Evolutionary conservation across 2,888 invertebrate species (phyloP), one percentile per base, ranked within the genome.

Genomic region (Drosophila silvestris): DNA sequence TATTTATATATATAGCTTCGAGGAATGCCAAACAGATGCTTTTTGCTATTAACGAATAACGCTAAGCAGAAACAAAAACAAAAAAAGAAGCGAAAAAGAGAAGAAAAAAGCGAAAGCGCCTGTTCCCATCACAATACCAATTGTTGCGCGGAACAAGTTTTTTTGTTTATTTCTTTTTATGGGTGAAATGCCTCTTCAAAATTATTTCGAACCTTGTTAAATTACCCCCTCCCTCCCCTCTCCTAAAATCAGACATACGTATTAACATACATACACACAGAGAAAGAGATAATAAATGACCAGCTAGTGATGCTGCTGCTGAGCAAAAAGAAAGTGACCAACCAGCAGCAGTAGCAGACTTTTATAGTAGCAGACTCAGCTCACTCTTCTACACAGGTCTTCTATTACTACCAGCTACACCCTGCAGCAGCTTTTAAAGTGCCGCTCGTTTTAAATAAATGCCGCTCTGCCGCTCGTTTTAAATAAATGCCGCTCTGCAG

Each of bases 31-130:
- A 19, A 26, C 16, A 51, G 32, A 32, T 53, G 53, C 22, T n/a
- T 39, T n/a, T 22, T 26, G 47, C 16, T 47, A 16, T 47, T 47
- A 47, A 22, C 3, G 7, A 22, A 22, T n/a, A 26, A 19, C 28
- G 44, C 5, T 33, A 9, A 47, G 26, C 16, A 59, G 12, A 6
- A 22, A 30, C 7, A 32, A 22, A 28, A 37, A 37, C 19, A 37
- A 37, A 37, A 37, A 47, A 26, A 16, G 16, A 9, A 26, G 7
- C 16, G 7, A 47, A 47, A 47, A 47, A 47, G 7, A 47, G 44
- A 26, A 26, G 22, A 26, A 47, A 51, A 51, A 66, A 65, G 74
- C 41, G 60, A 72, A 71, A 71, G 72, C 47, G 57, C 37, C 52
- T 52, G 51, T 30, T n/a, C 37, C 37, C n/a, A 19, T 33, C n/a